These are phyloP conservation scores for Epizoanthus rinbou DNA, from an alignment of 92 coral and sea anemone species.

Conservation along the genomic window DNA sequence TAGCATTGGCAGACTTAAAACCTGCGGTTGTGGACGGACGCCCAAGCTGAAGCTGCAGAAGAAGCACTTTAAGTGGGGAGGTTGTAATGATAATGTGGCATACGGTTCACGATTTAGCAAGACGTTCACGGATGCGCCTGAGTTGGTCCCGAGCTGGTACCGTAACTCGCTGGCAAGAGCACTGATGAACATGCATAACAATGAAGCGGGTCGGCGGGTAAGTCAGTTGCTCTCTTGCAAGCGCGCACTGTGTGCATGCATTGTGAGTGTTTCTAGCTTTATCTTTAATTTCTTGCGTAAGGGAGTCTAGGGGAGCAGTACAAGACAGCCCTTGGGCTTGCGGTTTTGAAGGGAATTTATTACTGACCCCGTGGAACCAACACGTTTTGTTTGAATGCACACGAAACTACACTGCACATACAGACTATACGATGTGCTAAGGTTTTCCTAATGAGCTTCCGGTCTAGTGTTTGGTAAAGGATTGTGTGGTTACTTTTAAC, in stretches of 20 bases:
- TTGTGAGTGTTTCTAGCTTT: background rate
- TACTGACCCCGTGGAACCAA: no score
- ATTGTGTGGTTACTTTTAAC: background rate
- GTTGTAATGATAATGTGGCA: constrained; percentile 90
- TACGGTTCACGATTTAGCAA: constrained; percentile 79
- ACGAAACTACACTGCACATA: no score
- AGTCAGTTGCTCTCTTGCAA: constrained; percentile 20
- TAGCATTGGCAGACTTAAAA: constrained; percentile 65
- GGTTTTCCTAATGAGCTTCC: constrained; percentile 7
- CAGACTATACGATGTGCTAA: background rate
- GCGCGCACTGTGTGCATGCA: background rate
- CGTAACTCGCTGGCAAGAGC: constrained; percentile 50
- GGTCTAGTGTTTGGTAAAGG: constrained; percentile 3
- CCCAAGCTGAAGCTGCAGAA: constrained; percentile 65
- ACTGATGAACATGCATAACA: constrained; percentile 86
- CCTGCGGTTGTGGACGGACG: constrained; percentile 80
- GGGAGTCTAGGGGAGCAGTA: background rate
- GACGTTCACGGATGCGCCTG: constrained; percentile 67
- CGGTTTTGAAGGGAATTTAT: no score
- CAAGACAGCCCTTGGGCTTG: no score
- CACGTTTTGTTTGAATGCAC: no score
- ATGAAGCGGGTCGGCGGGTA: constrained; percentile 86
- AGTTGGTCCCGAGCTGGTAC: constrained; percentile 37
- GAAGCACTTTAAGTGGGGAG: constrained; percentile 78
- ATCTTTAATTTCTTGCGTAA: background rate